These are phyloP conservation scores for Platyscapa corneri DNA, from an alignment of 1,140 invertebrate genomes.

Conservation along the genomic window DNA sequence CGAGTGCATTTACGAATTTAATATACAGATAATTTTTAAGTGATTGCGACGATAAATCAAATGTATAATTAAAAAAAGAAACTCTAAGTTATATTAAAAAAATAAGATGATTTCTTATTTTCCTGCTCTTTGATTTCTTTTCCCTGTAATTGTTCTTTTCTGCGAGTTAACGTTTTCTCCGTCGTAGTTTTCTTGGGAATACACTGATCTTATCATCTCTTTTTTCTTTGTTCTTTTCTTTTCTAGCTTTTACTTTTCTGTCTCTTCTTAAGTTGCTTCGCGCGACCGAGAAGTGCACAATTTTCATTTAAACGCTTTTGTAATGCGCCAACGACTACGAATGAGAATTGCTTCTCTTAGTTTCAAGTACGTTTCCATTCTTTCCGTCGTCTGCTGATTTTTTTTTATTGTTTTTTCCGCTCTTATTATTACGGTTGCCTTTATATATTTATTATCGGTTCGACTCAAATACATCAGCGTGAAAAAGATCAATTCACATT, in stretches of 20 bases:
- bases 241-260: slow-evolving; percentile 22
- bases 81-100: too few relatives aligned
- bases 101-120: too few relatives aligned
- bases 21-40: background rate
- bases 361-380: slow-evolving; percentile 40
- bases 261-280: background rate
- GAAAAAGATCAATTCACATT: background rate
- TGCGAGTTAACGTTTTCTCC: slow-evolving; percentile 18
- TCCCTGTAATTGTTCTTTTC: background rate
- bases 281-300: slow-evolving; percentile 49
- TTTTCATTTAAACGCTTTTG: slow-evolving; percentile 54
- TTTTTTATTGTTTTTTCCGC: slow-evolving; percentile 35
- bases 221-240: background rate
- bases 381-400: background rate
- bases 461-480: background rate
- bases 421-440: slow-evolving; percentile 13
- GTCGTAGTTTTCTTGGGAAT: slow-evolving; percentile 8
- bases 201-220: background rate
- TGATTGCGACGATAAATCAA: too few relatives aligned
- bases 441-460: background rate
- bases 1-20: too few relatives aligned
- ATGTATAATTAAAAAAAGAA: too few relatives aligned
- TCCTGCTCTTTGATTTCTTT: background rate
- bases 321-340: slow-evolving; percentile 51
- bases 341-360: slow-evolving; percentile 50